Evolutionary conservation across 1,140 invertebrate genomes (phyloP), one percentile per base, ranked within the genome.

Genomic region (Camponotus floridanus): DNA sequence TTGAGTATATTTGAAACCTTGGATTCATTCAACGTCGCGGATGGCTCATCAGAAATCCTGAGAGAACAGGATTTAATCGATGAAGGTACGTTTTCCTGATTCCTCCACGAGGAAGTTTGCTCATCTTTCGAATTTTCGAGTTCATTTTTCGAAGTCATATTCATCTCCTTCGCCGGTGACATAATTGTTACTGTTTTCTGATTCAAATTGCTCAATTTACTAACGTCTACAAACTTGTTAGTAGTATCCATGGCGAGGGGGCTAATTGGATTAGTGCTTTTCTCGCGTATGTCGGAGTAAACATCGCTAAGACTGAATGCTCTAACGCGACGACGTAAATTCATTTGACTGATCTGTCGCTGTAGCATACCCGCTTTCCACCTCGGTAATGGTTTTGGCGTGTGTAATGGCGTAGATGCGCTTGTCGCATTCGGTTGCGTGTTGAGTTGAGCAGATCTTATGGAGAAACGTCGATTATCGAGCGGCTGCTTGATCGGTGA

Each of bases 261-360:
- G 87, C 94, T 95, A 1, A 93, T 87, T 9, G 55, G 87, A 13
- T 83, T 76, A 9, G 70, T 5, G 9, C 51, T 83, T 13, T 67
- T 71, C 5, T 73, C 67, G 0, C 85, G 51, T n/a, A 88, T 74
- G 8, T 94, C 93, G 0, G 91, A 81, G 31, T 94, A 90, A 3
- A 95, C 94, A 9, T 95, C 95, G 65, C 94, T 93, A 0, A 95
- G 79, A 73, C 95, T 95, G 48, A 93, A 95, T 0, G 95, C 94
- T 61, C 95, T 68, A 0, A 90, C 92, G 18, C 94, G 91, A 42
- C 92, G 92, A 71, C 91, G 93, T 31, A 94, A 85, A 71, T 91
- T 93, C 65, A 92, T 92, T 31, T 95, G 92, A 55, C 89, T 92
- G 13, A 94, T 93, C 48, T 95, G 94, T 0, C 94, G 88, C 45